These are phyloP conservation scores for Zalophus californianus DNA, from an alignment of 2,797 vertebrate species.

Conservation along the genomic window DNA sequence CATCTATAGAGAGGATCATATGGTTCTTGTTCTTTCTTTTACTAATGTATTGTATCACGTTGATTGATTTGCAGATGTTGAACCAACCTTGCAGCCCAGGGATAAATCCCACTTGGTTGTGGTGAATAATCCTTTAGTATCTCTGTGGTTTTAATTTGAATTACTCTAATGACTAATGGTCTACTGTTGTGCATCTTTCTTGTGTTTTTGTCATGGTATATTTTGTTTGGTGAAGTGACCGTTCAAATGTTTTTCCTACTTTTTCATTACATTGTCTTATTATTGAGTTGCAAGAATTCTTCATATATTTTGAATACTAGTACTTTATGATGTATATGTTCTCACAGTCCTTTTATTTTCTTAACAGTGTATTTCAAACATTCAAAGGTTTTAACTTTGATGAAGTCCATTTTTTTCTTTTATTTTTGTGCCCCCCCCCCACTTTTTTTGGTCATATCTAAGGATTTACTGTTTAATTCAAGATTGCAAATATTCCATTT, in stretches of 20 bases:
- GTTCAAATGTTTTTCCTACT: not conserved
- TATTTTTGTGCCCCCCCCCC: not conserved
- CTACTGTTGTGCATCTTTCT: not conserved
- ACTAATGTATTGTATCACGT: too few relatives aligned
- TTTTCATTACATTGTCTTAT: not conserved
- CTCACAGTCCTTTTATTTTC: not conserved
- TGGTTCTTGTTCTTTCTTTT: too few relatives aligned
- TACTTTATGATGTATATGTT: not conserved
- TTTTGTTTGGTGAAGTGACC: constrained; percentile 33
- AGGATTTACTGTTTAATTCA: not conserved
- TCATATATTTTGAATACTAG: not conserved
- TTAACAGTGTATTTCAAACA: not conserved
- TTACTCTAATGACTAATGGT: not conserved
- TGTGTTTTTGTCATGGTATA: not conserved
- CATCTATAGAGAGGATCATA: too few relatives aligned
- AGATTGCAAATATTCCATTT: not conserved
- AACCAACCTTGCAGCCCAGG: too few relatives aligned
- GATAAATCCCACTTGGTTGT: too few relatives aligned
- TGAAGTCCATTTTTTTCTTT: not conserved
- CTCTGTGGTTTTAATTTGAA: not conserved
- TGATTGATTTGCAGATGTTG: too few relatives aligned
- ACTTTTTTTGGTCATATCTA: not conserved
- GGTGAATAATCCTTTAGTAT: not conserved
- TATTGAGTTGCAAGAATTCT: constrained; percentile 11
- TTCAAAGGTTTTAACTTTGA: not conserved